Conservation (phyloP, 2,888 invertebrate genomes). For the Ennomos erosarius region DNA sequence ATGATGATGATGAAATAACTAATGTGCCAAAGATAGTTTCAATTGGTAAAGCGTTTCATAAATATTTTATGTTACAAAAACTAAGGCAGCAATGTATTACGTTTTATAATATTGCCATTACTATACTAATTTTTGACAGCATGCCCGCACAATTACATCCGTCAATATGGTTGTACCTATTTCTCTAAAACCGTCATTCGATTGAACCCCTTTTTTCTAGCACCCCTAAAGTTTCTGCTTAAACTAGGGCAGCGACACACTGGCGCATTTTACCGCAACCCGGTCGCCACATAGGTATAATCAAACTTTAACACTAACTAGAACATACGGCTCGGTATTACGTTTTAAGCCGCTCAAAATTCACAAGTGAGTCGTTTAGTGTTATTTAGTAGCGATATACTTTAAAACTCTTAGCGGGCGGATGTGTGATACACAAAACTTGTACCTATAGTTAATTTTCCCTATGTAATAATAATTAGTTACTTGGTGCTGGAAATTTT, state of each 20-base stretch:
- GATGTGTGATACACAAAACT: constrained; percentile 1
- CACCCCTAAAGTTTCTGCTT: background rate
- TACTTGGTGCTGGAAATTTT: background rate
- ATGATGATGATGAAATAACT: no score
- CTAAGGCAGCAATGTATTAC: no score
- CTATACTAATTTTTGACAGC: no score
- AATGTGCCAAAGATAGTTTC: no score
- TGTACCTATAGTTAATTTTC: background rate
- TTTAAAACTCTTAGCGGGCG: constrained; percentile 14
- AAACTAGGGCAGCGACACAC: constrained; percentile 25
- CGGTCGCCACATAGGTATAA: constrained; percentile 34
- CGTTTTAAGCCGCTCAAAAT: constrained; percentile 39
- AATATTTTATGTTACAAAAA: no score
- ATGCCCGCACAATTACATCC: no score
- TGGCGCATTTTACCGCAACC: constrained; percentile 27
- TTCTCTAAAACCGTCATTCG: background rate
- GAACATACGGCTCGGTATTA: constrained; percentile 45
- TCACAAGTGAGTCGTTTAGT: constrained; percentile 42
- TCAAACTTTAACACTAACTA: constrained; percentile 48
- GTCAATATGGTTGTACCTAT: no score
- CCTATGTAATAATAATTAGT: no score
- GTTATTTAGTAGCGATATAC: constrained; percentile 22
- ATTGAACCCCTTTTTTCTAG: background rate
- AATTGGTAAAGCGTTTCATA: no score
- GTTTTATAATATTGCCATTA: no score